Evolutionary conservation across 2,888 invertebrate species (phyloP), one percentile per base, ranked within the genome.

Genomic region (Zaprionus lineosus): DNA sequence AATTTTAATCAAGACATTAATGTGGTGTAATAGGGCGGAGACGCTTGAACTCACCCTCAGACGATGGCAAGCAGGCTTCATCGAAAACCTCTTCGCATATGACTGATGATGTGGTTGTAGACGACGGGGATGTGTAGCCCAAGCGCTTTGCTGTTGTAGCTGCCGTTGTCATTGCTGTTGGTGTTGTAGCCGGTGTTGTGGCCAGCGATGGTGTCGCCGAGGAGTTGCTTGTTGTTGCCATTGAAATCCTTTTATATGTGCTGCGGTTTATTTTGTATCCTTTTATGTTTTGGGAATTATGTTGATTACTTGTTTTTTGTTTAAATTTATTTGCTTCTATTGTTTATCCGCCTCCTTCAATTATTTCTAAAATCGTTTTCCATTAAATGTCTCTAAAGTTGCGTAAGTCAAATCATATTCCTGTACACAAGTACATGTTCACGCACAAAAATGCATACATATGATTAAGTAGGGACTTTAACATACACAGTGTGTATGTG

Each of bases 51-150:
- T 90, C 91, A 95, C 96, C 96, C 91, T 95, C 95, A 78, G 93
- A 93, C 33, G 95, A 95, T 74, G 96, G 95, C 89, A 94, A 93
- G 87, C 95, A 95, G 85, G 93, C 93, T 90, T 95, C 96, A 90
- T 96, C 95, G 89, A 96, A 96, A 68, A 96, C 93, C 91, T 96
- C 96, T 90, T 95, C 94, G 90, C 95, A 95, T 84, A 94, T 93
- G 77, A 95, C 89, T 29, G 89, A 89, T 15, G 88, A 78, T 19
- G 87, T 86, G 21, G 87, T 47, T 15, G 86, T 70, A n/a, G n/a
- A n/a, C 31, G 87, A 84, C 14, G 86, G 78, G 12, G 87, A 77
- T n/a, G 74, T 77, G 59, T 74, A 85, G 37, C 86, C 84, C 51
- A 84, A 73, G 33, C 84, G 77, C 39, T 69, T 73, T 15, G 71